Evolutionary conservation across 2,888 invertebrate genomes (phyloP).

Genomic region (Drosophila borealis): DNA sequence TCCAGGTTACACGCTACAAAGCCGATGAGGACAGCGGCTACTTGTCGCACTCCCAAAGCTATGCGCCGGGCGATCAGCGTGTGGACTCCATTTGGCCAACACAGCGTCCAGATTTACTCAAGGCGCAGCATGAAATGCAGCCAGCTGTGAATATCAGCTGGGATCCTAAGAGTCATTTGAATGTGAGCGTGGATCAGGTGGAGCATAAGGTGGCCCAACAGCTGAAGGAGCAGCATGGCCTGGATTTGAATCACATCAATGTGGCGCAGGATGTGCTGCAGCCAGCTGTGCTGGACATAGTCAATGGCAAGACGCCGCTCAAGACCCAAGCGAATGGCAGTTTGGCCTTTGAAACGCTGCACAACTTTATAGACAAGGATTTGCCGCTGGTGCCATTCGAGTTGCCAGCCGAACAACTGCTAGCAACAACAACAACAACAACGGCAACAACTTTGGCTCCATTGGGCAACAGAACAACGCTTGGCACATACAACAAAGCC

Average conservation of each 20-base stretch:
- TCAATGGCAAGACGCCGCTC: conserved; percentile 72
- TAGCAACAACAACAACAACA: conserved; percentile 9
- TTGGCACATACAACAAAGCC: conserved; percentile 53
- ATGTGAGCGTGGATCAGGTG: conserved; percentile 70
- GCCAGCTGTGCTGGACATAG: conserved; percentile 73
- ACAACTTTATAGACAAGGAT: conserved; percentile 74
- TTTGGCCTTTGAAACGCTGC: conserved; percentile 66
- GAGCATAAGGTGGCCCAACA: conserved; percentile 65
- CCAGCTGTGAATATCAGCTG: conserved; percentile 44
- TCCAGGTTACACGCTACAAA: conserved; percentile 87
- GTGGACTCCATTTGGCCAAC: conserved; percentile 70
- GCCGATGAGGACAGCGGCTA: conserved; percentile 88
- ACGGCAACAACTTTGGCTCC: neutral
- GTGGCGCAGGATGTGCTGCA: conserved; percentile 71
- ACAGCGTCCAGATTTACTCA: conserved; percentile 49
- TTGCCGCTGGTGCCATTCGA: conserved; percentile 81
- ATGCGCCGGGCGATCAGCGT: conserved; percentile 51
- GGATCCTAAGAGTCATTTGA: conserved; percentile 72
- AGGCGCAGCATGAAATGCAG: conserved; percentile 18
- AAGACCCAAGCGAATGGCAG: conserved; percentile 39
- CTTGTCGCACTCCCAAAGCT: conserved; percentile 66
- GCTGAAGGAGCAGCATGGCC: conserved; percentile 72
- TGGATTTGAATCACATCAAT: conserved; percentile 74
- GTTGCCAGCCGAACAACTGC: conserved; percentile 54
- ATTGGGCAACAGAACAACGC: neutral